Evolutionary conservation across 2,797 vertebrate genomes (phyloP), one percentile per base, ranked within the genome.

Genomic region (Hozukius guyotensis): DNA sequence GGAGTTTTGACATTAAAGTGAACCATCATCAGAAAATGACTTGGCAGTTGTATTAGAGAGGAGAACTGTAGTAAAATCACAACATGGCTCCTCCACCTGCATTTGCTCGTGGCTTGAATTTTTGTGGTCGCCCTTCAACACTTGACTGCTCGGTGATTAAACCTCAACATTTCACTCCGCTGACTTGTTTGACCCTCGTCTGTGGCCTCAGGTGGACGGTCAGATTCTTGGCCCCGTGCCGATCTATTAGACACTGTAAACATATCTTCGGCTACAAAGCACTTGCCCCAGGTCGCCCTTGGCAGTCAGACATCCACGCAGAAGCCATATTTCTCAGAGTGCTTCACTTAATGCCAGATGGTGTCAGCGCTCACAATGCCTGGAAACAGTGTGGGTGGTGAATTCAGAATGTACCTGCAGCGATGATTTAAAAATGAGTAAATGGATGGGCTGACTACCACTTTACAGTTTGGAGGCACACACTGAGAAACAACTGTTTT

Each of bases 261-360:
- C 89, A 89, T 83, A 85, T 85, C 80, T 88, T 80, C 60, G 56
- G 71, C 85, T 72, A 52, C 81, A 83, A 79, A 87, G 72, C 69
- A 20, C 84, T 89, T 70, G 87, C 80, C 88, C 87, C 67, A 1
- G 75, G 82, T 84, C 74, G 88, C 88, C 89, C 92, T 84, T 82
- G 83, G 92, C 88, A 85, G 79, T 82, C 87, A 76, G 80, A 81
- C 81, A 78, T 79, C 86, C 65, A 59, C 36, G 69, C 77, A 67
- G 84, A 80, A 77, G 81, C 85, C 81, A 82, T 89, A 83, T 90
- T 91, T 93, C 81, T 85, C 72, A 56, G 49, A 82, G 86, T 73
- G 82, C 84, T 82, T 81, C 84, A 16, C 71, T 36, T 75, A 78
- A 75, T 89, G 84, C 89, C 93, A 94, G 92, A 92, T 93, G 90